Conservation (phyloP, 64 coral and sea anemone species). For the Montipora foliosa region DNA sequence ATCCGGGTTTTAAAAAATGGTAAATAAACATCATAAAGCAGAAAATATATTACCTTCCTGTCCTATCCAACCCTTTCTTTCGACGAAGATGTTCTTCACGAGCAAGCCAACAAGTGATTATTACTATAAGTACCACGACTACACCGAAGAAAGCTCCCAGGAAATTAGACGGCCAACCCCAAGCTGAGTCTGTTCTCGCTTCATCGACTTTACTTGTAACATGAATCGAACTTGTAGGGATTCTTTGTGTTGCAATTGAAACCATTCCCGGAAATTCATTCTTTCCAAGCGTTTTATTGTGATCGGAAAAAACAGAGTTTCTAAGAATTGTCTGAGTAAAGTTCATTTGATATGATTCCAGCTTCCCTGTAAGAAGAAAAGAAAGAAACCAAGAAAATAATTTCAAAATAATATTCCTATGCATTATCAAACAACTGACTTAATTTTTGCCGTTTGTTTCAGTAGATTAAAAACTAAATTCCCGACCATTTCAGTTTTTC, state of each 20-base stretch:
- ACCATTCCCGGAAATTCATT: background rate
- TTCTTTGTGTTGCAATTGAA: background rate
- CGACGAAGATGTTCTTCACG: background rate
- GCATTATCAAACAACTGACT: no score
- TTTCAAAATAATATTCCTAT: background rate
- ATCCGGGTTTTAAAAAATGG: background rate
- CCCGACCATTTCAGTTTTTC: no score
- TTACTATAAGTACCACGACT: background rate
- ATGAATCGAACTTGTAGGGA: background rate
- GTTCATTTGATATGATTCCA: conserved; percentile 36
- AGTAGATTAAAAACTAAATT: no score
- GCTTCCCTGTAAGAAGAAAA: background rate
- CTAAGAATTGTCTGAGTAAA: background rate
- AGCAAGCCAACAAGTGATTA: background rate
- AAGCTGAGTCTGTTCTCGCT: background rate
- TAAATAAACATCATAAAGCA: background rate
- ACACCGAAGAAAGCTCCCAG: background rate
- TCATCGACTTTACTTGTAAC: background rate
- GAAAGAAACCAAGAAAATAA: background rate
- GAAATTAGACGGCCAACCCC: background rate
- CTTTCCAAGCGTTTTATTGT: background rate
- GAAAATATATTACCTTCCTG: background rate
- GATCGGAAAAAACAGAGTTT: background rate
- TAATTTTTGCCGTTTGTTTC: no score
- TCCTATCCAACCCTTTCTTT: background rate